phyloP scores from a whole-genome alignment of 1,140 invertebrate species.

The Drosophila rufa region DNA sequence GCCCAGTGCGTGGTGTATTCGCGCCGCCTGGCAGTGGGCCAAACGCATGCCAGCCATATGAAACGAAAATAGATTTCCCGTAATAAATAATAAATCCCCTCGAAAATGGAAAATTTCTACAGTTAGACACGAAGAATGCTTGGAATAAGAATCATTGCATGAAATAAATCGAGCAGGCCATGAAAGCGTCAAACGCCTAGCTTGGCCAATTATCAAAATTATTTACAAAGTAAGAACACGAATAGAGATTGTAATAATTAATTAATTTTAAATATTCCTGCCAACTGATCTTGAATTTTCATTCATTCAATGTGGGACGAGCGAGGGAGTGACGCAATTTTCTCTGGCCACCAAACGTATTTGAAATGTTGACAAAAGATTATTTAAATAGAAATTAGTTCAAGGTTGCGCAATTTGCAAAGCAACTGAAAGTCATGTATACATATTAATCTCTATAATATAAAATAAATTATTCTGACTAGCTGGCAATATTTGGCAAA shows the following conservation, averaged over 20 bases:
- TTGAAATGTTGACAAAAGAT: constrained; percentile 61
- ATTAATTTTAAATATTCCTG: constrained; percentile 26
- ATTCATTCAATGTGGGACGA: constrained; percentile 31
- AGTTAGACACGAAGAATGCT: constrained; percentile 39
- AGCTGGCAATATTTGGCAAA: constrained; percentile 11
- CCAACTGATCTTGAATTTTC: constrained; percentile 18
- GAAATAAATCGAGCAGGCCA: constrained; percentile 56
- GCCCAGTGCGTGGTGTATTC: constrained; percentile 60
- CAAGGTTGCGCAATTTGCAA: constrained; percentile 78
- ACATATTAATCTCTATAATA: constrained; percentile 33
- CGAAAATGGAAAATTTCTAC: constrained; percentile 68
- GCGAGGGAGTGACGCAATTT: constrained; percentile 66
- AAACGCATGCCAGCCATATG: constrained; percentile 66
- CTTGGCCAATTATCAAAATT: constrained; percentile 47
- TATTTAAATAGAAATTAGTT: constrained; percentile 84
- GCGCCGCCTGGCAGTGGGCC: constrained; percentile 53
- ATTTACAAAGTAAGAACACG: constrained; percentile 50
- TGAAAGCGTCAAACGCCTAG: constrained; percentile 26
- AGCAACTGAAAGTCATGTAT: constrained; percentile 55
- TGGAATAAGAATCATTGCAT: constrained; percentile 59
- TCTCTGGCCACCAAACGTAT: constrained; percentile 20
- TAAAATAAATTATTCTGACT: constrained; percentile 29
- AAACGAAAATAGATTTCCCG: constrained; percentile 67
- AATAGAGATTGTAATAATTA: constrained; percentile 32
- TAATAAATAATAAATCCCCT: constrained; percentile 65